Percentiles rank a stretch among this genome's conserved stretches.
Conservation (phyloP, 2,113 vertebrate genomes). For the Canis aureus region DNA sequence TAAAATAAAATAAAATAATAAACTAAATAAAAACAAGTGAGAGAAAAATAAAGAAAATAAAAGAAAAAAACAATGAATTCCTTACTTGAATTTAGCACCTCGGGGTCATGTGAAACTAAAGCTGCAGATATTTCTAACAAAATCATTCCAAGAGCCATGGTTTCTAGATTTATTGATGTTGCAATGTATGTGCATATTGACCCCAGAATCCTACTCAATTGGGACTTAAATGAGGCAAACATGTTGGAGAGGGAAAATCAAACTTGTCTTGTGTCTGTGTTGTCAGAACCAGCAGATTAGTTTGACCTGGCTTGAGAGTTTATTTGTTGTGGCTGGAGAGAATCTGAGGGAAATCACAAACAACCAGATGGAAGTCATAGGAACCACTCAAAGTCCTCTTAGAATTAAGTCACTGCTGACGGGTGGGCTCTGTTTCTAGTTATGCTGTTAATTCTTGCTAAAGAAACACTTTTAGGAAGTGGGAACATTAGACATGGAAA, state of each 20-base stretch:
- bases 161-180: not conserved
- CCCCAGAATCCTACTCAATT: not conserved
- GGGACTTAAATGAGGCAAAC: not conserved
- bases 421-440: fast-evolving
- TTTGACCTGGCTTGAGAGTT: not conserved
- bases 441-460: not conserved
- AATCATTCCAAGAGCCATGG: not conserved
- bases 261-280: not conserved
- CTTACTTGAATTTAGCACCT: not conserved
- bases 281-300: not conserved
- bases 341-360: not conserved
- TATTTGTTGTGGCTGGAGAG: not conserved
- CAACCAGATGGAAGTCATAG: not conserved
- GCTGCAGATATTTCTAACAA: not conserved
- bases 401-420: not conserved
- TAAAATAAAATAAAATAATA: too few species aligned
- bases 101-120: not conserved
- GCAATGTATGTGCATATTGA: not conserved
- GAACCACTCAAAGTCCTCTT: not conserved
- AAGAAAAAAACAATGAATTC: not conserved
- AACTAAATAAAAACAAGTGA: too few species aligned
- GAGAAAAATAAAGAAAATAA: too few species aligned
- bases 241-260: not conserved
- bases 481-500: not conserved
- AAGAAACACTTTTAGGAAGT: not conserved